Conservation (phyloP, 2,888 invertebrate species). For the Hirtodrosophila confusa region DNA sequence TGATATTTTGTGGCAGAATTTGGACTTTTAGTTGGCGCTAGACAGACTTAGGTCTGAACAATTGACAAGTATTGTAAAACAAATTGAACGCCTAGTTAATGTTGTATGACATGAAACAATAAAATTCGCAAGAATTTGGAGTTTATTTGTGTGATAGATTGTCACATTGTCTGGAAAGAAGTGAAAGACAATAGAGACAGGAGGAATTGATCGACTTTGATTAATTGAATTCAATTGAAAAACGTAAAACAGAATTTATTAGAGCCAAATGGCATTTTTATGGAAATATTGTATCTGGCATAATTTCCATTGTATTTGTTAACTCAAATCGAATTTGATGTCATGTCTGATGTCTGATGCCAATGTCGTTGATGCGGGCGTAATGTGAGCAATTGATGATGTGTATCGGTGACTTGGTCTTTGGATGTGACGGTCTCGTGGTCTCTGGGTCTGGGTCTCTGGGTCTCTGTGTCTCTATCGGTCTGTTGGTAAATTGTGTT, state of each 20-base stretch:
- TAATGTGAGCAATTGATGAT: constrained; percentile 48
- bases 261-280: constrained; percentile 3
- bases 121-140: no score
- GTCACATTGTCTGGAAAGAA: background rate
- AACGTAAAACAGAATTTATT: background rate
- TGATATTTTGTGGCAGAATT: no score
- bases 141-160: background rate
- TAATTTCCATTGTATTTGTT: constrained; percentile 36
- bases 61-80: no score
- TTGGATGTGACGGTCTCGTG: constrained; percentile 5
- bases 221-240: constrained; percentile 28
- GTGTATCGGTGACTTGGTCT: constrained; percentile 37
- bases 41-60: no score
- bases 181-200: background rate
- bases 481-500: constrained; percentile 40
- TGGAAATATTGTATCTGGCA: constrained; percentile 13
- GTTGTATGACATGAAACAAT: no score
- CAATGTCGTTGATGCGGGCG: constrained; percentile 22
- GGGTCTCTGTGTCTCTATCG: background rate
- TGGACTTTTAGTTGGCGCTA: no score
- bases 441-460: constrained; percentile 11
- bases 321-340: constrained; percentile 43
- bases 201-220: constrained; percentile 16
- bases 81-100: no score
- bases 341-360: constrained; percentile 8